A percentile compares a stretch with the other conserved stretches of the same genome.
Evolutionary conservation across 2,113 vertebrate genomes (phyloP).

Genomic region (Delphinapterus leucas): DNA sequence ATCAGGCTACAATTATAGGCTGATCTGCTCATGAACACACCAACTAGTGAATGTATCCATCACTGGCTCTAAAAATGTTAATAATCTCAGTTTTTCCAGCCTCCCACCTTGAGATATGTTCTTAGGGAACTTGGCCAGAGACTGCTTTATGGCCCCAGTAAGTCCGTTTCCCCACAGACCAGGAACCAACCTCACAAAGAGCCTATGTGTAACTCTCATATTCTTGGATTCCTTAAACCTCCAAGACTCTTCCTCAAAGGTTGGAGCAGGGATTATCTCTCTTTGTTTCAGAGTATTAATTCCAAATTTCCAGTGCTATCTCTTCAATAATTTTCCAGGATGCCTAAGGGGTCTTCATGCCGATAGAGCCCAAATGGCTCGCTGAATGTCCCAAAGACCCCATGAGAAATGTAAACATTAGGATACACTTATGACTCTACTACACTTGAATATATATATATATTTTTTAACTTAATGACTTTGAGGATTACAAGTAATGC

Average conservation of each 20-base stretch:
- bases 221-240: not conserved
- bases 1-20: not conserved
- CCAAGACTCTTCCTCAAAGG: not conserved
- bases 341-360: not conserved
- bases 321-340: not conserved
- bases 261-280: not conserved
- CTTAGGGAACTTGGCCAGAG: not conserved
- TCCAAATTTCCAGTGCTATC: not conserved
- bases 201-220: not conserved
- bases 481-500: not conserved
- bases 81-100: not conserved
- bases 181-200: not conserved
- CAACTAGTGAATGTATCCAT: not conserved
- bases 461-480: not conserved
- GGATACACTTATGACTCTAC: not conserved
- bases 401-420: not conserved
- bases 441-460: not conserved
- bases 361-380: not conserved
- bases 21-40: not conserved
- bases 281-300: not conserved
- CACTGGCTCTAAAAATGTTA: not conserved
- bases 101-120: not conserved
- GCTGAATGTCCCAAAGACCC: not conserved
- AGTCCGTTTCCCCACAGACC: not conserved
- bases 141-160: not conserved